Evolutionary conservation across 2,113 vertebrate genomes (phyloP), one percentile per base, ranked within the genome.

Genomic region (Toxostoma redivivum): DNA sequence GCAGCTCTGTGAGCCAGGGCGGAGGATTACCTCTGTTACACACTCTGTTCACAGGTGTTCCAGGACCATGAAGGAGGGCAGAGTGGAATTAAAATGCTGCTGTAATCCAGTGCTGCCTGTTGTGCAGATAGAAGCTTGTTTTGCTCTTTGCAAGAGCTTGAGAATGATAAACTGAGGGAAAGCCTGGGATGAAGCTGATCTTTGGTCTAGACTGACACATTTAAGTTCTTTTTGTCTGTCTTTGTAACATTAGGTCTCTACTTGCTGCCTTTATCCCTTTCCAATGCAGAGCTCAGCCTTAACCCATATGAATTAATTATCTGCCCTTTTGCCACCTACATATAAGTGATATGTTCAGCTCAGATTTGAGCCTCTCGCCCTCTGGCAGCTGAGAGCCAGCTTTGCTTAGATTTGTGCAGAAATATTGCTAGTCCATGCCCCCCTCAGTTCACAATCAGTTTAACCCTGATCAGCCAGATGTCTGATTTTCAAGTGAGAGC

Each of bases 301-400:
- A 81, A 51, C 24, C 15, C 3, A 0, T 3, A 24, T 7, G 35
- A 60, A 31, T 72, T 37, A 89, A 61, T 85, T 28, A 31, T 27
- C 25, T 66, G 47, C 30, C 37, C 16, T 66, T 77, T 69, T 70
- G 56, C 42, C 15, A 2, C 8, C 0, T 7, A 1, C 1, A 1
- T n/a, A 9, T 19, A 15, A 42, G 23, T 15, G 28, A 2, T 27
- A 27, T 0, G 10, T 47, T 6, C 45, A 23, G 58, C 25, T 83
- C n/a, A 10, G 8, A 8, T 15, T 21, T 53, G 67, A 69, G 45
- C 25, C 22, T 31, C 33, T 67, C 17, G 13, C 17, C 3, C 1
- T 57, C 47, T 60, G 61, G 58, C 42, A 77, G 38, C 65, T 47
- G 30, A 62, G 47, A 45, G 22, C 13, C 62, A 42, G 18, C 33